Evolutionary conservation across 2,888 invertebrate species (phyloP).

Genomic region (Steinernema hermaphroditum): DNA sequence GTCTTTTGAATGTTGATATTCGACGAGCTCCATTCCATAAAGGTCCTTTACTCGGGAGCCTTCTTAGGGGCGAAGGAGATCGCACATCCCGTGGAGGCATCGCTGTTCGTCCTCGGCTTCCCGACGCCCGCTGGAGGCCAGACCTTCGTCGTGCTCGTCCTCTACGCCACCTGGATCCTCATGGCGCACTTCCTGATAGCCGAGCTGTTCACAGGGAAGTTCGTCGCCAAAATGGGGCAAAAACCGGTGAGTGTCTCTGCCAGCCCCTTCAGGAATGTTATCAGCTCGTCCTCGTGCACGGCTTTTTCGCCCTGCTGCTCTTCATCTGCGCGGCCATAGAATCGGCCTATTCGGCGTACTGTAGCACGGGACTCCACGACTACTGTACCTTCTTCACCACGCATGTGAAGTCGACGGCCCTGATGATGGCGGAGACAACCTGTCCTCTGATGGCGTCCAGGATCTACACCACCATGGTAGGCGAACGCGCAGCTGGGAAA

Average conservation of each 20-base stretch:
- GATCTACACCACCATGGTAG: background rate
- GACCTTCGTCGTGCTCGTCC: constrained; percentile 12
- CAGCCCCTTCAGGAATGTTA: too few species aligned
- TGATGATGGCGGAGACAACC: background rate
- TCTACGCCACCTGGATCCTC: constrained; percentile 1
- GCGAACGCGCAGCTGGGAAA: background rate
- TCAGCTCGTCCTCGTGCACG: background rate
- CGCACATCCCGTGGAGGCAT: background rate
- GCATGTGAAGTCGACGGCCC: background rate
- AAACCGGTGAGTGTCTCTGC: background rate
- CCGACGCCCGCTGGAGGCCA: background rate
- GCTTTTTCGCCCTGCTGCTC: background rate
- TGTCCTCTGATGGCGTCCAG: background rate
- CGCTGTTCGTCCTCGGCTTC: constrained; percentile 10
- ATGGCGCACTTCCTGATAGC: background rate
- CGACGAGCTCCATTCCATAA: too few species aligned
- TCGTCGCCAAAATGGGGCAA: background rate
- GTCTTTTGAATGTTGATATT: too few species aligned
- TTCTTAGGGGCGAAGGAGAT: background rate
- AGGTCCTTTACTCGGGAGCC: too few species aligned
- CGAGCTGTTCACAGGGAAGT: background rate
- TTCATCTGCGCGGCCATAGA: constrained; percentile 18
- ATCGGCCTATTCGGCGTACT: background rate
- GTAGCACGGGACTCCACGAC: background rate
- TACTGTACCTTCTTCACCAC: background rate